Base-by-base conservation (phyloP, 92 coral and sea anemone genomes). In the Hydrozoanthus gracilis region DNA sequence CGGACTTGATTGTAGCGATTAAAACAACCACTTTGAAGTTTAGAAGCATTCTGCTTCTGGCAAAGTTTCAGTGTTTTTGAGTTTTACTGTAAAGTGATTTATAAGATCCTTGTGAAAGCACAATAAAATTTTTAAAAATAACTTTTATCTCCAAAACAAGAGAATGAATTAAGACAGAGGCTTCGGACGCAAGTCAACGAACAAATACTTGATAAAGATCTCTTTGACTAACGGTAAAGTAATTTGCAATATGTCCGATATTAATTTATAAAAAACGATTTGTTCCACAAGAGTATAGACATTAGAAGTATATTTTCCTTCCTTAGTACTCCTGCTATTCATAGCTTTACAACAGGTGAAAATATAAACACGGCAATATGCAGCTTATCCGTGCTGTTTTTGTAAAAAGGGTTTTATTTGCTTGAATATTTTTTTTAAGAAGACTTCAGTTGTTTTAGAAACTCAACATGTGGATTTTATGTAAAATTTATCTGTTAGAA, bases 291-390 rank as follows among this genome's bases (percentile, higher is more conserved):
- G 10, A 35, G 27, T 4, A 8, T 48, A 68, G 48, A 35, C 27
- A 68, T 9, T 64, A 64, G 3, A 7, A 68, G 27, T 14, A 35
- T 48, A 20, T 35, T 27, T 68, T 8, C 7, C n/a, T 61, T 15
- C 18, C 70, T 17, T 35, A n/a, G 18, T n/a, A 15, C 15, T 20
- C 27, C 70, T 64, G 70, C 9, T 15, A 15, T 64, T 17, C n/a
- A 64, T 64, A 11, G 8, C 12, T 68, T 68, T 68, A n/a, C 73
- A 68, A 68, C 73, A 27, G 49, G 73, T 68, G 46, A 68, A 68
- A 7, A 35, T 16, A 35, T 68, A 8, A 11, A 8, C 73, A 35
- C 48, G 14, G 39, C 39, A 27, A 27, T 27, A 27, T 27, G 39
- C 2, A 2, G 39, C 39, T 27, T 27, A 27, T 27, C 0, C 39